Evolutionary conservation across 2,888 invertebrate species (phyloP).

Genomic region (Aquatica leii): DNA sequence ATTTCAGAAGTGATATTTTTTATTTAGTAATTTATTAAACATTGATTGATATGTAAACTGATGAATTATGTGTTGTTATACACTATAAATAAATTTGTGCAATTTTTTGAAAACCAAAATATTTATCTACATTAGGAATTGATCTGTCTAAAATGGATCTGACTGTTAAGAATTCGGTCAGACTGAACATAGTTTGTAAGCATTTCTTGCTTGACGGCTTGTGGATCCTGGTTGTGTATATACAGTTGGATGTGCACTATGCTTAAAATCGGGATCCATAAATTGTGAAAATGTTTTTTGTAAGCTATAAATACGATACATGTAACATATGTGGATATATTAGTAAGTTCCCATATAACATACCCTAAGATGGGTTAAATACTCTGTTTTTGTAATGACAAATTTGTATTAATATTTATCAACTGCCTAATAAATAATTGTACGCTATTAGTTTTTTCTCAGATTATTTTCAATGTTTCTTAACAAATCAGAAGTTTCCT

Average conservation of each 20-base stretch:
- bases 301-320: slow-evolving; percentile 59
- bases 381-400: slow-evolving; percentile 57
- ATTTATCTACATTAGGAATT: slow-evolving; percentile 51
- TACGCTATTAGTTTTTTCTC: slow-evolving; percentile 46
- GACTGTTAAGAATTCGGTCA: slow-evolving; percentile 43
- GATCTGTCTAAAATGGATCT: slow-evolving; percentile 46
- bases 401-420: slow-evolving; percentile 58
- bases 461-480: too few relatives aligned
- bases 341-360: slow-evolving; percentile 54
- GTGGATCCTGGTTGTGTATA: slow-evolving; percentile 52
- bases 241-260: slow-evolving; percentile 42
- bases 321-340: slow-evolving; percentile 62
- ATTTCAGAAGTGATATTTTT: slow-evolving; percentile 49
- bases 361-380: slow-evolving; percentile 46
- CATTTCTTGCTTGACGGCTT: slow-evolving; percentile 52
- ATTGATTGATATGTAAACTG: slow-evolving; percentile 46
- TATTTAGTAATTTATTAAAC: slow-evolving; percentile 49
- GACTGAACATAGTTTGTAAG: slow-evolving; percentile 50
- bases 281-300: slow-evolving; percentile 53
- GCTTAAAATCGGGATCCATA: slow-evolving; percentile 47
- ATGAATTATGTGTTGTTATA: slow-evolving; percentile 46
- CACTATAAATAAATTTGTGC: slow-evolving; percentile 48
- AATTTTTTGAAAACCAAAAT: slow-evolving; percentile 48
- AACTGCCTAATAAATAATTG: slow-evolving; percentile 58
- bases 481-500: too few relatives aligned